phyloP scores from a whole-genome alignment of 1,140 invertebrate species.

The Sarcophaga peregrina region DNA sequence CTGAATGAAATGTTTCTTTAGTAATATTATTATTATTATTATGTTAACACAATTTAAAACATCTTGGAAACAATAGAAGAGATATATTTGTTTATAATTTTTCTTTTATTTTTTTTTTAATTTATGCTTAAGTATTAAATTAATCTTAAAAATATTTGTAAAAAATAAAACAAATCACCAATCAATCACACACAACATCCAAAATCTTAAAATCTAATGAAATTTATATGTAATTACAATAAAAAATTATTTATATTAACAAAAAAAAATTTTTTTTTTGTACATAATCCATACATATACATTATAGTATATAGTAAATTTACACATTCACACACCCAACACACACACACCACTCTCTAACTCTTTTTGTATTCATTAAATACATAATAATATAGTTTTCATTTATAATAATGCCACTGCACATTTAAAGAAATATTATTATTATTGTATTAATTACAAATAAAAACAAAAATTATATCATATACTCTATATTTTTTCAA shows the following conservation, averaged over 20 bases:
- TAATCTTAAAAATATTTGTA: background rate
- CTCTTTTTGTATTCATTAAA: constrained; percentile 29
- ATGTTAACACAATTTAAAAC: background rate
- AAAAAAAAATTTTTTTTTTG: constrained; percentile 8
- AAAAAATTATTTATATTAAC: background rate
- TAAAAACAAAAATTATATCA: constrained; percentile 29
- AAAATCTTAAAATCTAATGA: background rate
- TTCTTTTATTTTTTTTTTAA: constrained; percentile 20
- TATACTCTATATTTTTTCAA: background rate
- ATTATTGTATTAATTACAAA: constrained; percentile 40
- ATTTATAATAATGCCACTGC: constrained; percentile 30
- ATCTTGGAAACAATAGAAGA: background rate
- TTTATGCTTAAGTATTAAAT: background rate
- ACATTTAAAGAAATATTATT: constrained; percentile 31
- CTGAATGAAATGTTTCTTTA: background rate
- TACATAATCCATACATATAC: constrained; percentile 24
- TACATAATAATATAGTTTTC: constrained; percentile 33
- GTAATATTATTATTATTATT: no score
- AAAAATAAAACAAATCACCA: background rate
- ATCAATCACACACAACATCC: constrained; percentile 4
- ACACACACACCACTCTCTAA: background rate
- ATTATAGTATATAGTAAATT: background rate
- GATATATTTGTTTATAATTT: background rate
- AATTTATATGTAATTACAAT: background rate
- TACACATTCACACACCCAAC: background rate